Conservation (phyloP, 64 coral and sea anemone species). For the Acropora yongei region DNA sequence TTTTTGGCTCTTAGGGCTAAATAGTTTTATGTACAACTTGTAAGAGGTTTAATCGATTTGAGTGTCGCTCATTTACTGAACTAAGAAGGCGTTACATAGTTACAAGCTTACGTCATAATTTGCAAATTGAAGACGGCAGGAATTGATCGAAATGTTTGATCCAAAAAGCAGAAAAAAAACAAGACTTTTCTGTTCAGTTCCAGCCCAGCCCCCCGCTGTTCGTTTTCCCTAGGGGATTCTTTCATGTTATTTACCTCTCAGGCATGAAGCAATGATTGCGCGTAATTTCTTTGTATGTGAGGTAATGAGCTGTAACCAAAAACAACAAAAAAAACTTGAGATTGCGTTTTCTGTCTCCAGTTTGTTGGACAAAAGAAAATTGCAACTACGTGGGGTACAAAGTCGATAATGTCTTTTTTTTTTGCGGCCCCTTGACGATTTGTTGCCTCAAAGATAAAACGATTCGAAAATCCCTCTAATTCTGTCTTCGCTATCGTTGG, state of each 20-base stretch:
- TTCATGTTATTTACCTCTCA: constrained; percentile 5
- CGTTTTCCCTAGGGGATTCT: neutral
- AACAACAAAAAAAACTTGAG: neutral
- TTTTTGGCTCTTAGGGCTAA: no score
- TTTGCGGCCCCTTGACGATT: no score
- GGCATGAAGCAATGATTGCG: neutral
- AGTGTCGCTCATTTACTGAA: no score
- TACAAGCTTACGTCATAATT: no score
- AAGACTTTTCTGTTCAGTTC: no score
- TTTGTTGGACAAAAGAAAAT: neutral
- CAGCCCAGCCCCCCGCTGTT: neutral
- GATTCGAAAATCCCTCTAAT: neutral
- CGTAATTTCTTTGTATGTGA: constrained; percentile 26
- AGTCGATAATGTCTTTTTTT: no score
- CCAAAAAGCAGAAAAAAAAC: neutral
- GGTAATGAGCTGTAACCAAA: constrained; percentile 40
- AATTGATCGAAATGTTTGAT: neutral
- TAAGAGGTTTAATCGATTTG: no score
- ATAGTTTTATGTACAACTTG: no score
- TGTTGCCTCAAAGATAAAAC: neutral
- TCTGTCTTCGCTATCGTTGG: neutral
- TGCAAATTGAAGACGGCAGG: no score
- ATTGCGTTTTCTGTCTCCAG: constrained; percentile 22
- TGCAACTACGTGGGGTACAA: neutral
- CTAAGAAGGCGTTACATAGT: no score